Evolutionary conservation across 1,140 invertebrate genomes (phyloP), one percentile per base, ranked within the genome.

Genomic region (Leptopilina boulardi): DNA sequence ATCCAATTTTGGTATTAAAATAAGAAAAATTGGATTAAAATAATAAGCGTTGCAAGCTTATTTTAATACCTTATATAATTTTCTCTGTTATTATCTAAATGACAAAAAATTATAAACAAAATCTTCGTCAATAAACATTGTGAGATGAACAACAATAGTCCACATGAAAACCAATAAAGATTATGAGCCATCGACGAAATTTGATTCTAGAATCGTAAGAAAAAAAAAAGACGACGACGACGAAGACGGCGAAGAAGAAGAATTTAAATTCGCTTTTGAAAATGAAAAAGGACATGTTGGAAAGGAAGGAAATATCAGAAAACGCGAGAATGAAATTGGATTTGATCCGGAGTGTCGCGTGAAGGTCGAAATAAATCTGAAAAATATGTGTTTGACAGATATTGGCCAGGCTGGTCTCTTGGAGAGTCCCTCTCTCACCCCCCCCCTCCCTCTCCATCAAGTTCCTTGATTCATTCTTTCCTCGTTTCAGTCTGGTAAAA

Each of bases 341-440:
- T 84, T 80, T 79, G 75, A 82, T 79, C 76, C 76, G 38, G 38
- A 71, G 75, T 76, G 73, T 77, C 70, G 54, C 74, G 73, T 73
- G 77, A 70, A 80, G 79, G 79, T 78, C 77, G 82, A 84, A 86
- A 88, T 89, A 89, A 89, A 88, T 89, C 85, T 84, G 80, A 86
- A 86, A 89, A 88, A 88, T 88, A 87, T 87, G 87, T 84, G 87
- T 88, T 89, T 88, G 87, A 88, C 87, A 87, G 87, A 89, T 89
- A 89, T 88, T 88, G 84, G 83, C 75, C 80, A 80, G 74, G 75
- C 56, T 56, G 54, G 76, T 80, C 83, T 82, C 81, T 38, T 38
- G 80, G 75, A 71, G 56, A 74, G 23, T 15, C 18, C 71, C 70
- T 9, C 3, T 9, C 34, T 6, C 34, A 6, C 34, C 5, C 34